Evolutionary conservation across 2,113 vertebrate species (phyloP).

Genomic region (Perca flavescens): DNA sequence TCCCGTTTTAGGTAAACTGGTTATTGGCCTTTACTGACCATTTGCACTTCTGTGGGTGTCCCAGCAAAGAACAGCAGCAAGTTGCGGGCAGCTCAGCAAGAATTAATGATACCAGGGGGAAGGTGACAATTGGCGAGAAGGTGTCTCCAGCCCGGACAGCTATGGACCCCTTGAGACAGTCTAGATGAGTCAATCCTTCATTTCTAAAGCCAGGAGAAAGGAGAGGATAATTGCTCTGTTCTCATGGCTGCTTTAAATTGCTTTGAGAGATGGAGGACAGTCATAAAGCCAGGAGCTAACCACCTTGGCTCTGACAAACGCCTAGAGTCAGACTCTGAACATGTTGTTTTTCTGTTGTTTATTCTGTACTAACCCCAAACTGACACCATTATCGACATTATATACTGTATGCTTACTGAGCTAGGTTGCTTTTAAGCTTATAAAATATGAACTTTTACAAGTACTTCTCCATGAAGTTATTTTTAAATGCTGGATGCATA

Average conservation of each 20-base stretch:
- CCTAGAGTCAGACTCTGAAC: conserved; percentile 18
- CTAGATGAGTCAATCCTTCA: conserved; percentile 81
- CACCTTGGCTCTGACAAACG: conserved; percentile 63
- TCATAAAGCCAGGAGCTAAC: conserved; percentile 74
- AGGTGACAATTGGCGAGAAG: conserved; percentile 76
- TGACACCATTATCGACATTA: conserved; percentile 11
- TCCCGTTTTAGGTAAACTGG: conserved; percentile 17
- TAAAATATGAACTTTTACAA: neutral
- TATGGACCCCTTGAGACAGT: conserved; percentile 75
- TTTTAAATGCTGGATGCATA: neutral
- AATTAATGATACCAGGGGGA: conserved; percentile 68
- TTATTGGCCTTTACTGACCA: conserved; percentile 47
- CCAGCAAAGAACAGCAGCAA: conserved; percentile 6
- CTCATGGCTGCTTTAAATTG: conserved; percentile 75
- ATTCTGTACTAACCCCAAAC: conserved; percentile 1
- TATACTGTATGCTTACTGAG: neutral
- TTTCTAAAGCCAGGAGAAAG: conserved; percentile 73
- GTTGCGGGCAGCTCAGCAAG: conserved; percentile 39
- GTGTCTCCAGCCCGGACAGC: conserved; percentile 68
- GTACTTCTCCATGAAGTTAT: neutral
- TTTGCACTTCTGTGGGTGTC: conserved; percentile 8
- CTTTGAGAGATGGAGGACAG: conserved; percentile 75
- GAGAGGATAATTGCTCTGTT: conserved; percentile 81
- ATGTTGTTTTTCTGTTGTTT: conserved; percentile 28
- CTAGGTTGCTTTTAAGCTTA: neutral